phyloP scores from a whole-genome alignment of 2,797 vertebrate genomes.

The Merluccius polli region DNA sequence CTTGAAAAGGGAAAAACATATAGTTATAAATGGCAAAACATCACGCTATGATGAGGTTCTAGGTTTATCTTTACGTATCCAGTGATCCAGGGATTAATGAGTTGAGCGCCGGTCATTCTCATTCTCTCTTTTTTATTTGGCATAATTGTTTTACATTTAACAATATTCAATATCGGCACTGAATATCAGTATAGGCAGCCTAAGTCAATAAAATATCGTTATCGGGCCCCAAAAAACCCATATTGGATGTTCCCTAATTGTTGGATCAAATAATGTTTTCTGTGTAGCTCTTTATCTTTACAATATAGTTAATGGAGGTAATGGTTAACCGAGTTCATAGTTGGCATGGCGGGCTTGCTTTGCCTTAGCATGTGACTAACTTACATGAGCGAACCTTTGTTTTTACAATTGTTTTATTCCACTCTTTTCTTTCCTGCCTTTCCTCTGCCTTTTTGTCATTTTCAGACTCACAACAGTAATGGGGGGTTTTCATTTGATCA shows the following conservation, averaged over 20 bases:
- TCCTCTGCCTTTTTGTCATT: not conserved
- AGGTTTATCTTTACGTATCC: too few species aligned
- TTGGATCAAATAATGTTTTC: not conserved
- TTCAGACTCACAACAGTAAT: not conserved
- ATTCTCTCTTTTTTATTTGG: too few species aligned
- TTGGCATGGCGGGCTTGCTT: not conserved
- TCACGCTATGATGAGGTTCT: too few species aligned
- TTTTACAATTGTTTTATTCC: not conserved
- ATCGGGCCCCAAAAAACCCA: too few species aligned
- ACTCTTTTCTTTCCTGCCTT: not conserved
- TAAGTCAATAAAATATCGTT: not conserved
- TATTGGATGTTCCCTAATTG: too few species aligned
- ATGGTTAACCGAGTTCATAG: not conserved
- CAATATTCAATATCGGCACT: too few species aligned
- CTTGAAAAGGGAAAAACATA: too few species aligned
- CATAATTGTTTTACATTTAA: not conserved
- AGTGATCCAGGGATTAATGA: too few species aligned
- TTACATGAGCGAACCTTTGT: not conserved
- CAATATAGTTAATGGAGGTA: too few species aligned
- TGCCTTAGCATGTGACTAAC: not conserved
- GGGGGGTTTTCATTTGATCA: not conserved
- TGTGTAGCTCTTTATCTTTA: not conserved
- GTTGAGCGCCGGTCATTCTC: too few species aligned
- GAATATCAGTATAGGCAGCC: not conserved
- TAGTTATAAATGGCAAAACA: too few species aligned